Conservation (phyloP, 2,797 vertebrate species). For the Staurois parvus region DNA sequence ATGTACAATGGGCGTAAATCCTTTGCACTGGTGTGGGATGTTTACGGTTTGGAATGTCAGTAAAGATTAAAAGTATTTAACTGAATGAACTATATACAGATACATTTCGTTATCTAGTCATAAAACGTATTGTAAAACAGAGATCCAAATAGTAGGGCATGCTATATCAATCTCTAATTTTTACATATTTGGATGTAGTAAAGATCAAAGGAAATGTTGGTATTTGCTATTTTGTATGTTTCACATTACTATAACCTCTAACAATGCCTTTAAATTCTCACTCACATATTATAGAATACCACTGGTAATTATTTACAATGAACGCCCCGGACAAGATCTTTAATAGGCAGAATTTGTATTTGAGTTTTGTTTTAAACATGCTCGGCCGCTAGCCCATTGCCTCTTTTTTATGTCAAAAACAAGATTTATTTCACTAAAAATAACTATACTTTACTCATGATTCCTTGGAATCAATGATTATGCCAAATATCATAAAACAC, state of each 20-base stretch:
- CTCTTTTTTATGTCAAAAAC: not conserved
- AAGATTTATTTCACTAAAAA: too few relatives aligned
- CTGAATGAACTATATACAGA: constrained; percentile 52
- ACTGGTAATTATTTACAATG: constrained; percentile 74
- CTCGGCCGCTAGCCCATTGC: not conserved
- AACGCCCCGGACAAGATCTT: constrained; percentile 63
- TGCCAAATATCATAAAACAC: too few relatives aligned
- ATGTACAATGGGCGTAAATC: constrained; percentile 27
- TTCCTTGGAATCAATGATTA: too few relatives aligned
- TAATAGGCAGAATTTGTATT: not conserved
- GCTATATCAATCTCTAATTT: constrained; percentile 76
- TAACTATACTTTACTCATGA: too few relatives aligned
- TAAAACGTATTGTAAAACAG: constrained; percentile 53
- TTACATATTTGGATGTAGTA: constrained; percentile 74
- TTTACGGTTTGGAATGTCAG: constrained; percentile 50
- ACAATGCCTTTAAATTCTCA: constrained; percentile 72
- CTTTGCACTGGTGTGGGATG: constrained; percentile 24
- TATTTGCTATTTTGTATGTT: constrained; percentile 78
- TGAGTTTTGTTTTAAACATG: not conserved
- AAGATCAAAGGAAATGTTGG: constrained; percentile 82
- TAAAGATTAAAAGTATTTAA: constrained; percentile 52
- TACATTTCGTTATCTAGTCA: constrained; percentile 48
- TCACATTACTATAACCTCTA: constrained; percentile 77
- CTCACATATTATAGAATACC: constrained; percentile 72
- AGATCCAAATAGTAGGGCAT: constrained; percentile 30